Conservation (phyloP, 2,113 vertebrate genomes). For the Aleadryas rufinucha region DNA sequence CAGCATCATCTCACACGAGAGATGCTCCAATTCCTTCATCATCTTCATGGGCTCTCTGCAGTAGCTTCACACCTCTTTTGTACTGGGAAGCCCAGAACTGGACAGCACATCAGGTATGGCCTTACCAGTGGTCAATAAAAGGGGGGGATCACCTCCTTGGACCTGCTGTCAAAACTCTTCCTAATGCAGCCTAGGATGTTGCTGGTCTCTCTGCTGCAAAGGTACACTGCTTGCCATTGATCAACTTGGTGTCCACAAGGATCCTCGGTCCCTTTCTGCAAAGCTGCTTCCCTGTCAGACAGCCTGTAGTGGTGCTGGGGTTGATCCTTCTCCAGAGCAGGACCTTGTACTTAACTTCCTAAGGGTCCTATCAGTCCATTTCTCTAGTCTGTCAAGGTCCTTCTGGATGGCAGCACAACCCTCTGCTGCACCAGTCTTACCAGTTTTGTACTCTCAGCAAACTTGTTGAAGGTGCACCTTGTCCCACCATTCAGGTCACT, state of each 20-base stretch:
- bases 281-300: neutral
- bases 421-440: neutral
- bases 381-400: neutral
- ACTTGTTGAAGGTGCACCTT: neutral
- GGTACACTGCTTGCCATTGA: neutral
- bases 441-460: neutral
- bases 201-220: neutral
- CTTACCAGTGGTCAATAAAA: neutral
- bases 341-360: neutral
- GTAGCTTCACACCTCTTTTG: neutral
- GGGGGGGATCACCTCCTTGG: neutral
- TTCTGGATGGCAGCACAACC: neutral
- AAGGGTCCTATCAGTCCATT: neutral
- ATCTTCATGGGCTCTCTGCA: neutral
- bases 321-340: neutral
- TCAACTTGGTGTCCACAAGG: neutral
- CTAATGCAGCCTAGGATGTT: neutral
- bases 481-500: neutral
- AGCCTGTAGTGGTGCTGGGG: neutral
- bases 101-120: neutral
- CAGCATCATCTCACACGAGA: neutral
- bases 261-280: neutral
- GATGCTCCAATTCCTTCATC: neutral
- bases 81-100: neutral
- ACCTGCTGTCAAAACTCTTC: neutral